Evolutionary conservation across 2,113 vertebrate species (phyloP).

Genomic region (Tragelaphus strepsiceros): DNA sequence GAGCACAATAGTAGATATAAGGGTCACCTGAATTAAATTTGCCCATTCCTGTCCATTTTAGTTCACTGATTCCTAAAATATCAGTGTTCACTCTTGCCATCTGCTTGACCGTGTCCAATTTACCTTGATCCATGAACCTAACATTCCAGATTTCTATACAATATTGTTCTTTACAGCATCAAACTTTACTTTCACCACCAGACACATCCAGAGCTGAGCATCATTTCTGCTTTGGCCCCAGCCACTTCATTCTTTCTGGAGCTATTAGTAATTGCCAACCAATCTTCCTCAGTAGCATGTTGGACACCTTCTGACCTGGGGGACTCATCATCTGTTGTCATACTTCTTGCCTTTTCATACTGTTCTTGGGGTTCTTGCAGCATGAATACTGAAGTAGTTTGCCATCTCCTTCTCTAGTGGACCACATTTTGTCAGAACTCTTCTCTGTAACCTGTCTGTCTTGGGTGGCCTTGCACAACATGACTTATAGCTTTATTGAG

Average conservation of each 20-base stretch:
- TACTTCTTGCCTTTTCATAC: not conserved
- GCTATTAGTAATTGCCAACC: not conserved
- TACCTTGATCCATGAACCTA: not conserved
- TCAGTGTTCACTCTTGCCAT: not conserved
- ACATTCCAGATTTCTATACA: not conserved
- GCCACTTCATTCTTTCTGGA: not conserved
- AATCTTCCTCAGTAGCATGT: not conserved
- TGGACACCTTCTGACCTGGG: not conserved
- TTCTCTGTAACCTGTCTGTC: not conserved
- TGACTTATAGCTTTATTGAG: not conserved
- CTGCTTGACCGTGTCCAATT: not conserved
- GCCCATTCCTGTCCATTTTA: not conserved
- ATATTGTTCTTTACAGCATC: not conserved
- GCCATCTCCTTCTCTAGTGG: not conserved
- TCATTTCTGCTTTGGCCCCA: not conserved
- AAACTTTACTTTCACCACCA: not conserved
- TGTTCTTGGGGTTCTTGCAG: fast-evolving
- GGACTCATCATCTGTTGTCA: not conserved
- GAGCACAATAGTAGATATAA: not conserved
- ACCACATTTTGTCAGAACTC: not conserved
- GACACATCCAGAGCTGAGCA: not conserved
- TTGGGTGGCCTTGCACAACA: not conserved
- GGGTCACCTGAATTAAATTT: not conserved
- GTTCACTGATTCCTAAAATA: not conserved
- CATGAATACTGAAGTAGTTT: not conserved